Evolutionary conservation across 1,140 invertebrate genomes (phyloP).

Genomic region (Cyphomyrmex costatus): DNA sequence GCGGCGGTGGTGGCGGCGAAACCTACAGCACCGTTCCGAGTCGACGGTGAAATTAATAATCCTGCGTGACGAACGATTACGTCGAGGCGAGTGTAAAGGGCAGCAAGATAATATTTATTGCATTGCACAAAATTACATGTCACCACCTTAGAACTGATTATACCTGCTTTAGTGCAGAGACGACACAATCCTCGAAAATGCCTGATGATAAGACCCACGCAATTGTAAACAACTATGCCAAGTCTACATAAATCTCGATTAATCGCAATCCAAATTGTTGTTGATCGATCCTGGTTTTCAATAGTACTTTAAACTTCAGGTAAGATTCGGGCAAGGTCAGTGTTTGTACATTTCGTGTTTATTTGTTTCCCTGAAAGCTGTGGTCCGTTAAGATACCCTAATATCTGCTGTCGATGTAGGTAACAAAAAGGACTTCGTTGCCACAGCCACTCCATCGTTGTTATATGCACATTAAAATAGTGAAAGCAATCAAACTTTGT

Average conservation of each 20-base stretch:
- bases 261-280: not conserved
- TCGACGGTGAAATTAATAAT: conserved; percentile 72
- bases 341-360: not conserved
- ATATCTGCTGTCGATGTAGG: not conserved
- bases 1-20: not conserved
- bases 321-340: not conserved
- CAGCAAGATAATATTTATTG: conserved; percentile 62
- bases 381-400: conserved; percentile 11
- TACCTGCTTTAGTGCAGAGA: not conserved
- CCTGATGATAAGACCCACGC: not conserved
- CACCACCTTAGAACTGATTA: conserved; percentile 36
- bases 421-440: not conserved
- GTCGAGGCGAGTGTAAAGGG: conserved; percentile 52
- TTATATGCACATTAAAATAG: not conserved
- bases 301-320: not conserved
- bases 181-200: not conserved
- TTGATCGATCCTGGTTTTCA: not conserved
- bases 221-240: not conserved
- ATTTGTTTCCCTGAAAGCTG: conserved; percentile 10
- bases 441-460: not conserved
- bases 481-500: conserved; percentile 1
- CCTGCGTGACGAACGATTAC: conserved; percentile 57
- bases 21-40: conserved; percentile 46
- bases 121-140: conserved; percentile 52
- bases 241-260: not conserved